phyloP scores from a whole-genome alignment of 2,113 vertebrate genomes.

The Malurus alboscapulatus region DNA sequence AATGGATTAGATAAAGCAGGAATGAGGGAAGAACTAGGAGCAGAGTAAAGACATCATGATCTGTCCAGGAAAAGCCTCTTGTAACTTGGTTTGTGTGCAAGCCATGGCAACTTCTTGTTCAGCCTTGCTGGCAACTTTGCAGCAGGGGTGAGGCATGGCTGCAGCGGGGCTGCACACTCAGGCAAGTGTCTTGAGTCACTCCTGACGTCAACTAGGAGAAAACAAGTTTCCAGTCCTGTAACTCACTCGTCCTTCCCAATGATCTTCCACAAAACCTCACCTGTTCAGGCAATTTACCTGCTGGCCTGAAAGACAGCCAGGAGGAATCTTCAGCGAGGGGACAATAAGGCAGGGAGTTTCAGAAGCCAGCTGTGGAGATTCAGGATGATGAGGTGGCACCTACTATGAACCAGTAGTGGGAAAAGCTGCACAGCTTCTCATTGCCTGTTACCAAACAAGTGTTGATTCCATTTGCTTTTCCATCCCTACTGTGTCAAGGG shows the following conservation, averaged over 20 bases:
- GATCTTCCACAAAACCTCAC: neutral
- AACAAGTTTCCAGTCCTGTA: neutral
- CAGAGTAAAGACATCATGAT: neutral
- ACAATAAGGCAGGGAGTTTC: neutral
- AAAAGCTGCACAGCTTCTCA: neutral
- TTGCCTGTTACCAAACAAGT: neutral
- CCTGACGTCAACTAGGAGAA: neutral
- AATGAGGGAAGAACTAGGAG: neutral
- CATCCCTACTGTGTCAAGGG: neutral
- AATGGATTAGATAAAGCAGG: neutral
- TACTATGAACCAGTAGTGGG: neutral
- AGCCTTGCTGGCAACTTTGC: rapidly evolving
- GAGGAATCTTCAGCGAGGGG: neutral
- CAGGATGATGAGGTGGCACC: neutral
- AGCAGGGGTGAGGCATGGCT: rapidly evolving
- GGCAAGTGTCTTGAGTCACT: rapidly evolving
- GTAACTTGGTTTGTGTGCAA: neutral
- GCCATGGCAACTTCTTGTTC: neutral
- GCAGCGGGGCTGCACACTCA: neutral
- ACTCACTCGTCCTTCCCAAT: neutral
- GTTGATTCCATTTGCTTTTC: neutral
- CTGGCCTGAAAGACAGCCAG: neutral
- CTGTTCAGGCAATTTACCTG: neutral
- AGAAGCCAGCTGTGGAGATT: neutral
- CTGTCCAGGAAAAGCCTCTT: neutral